Evolutionary conservation across 2,113 vertebrate species (phyloP), one percentile per base, ranked within the genome.

Genomic region (Periophthalmus modestus): DNA sequence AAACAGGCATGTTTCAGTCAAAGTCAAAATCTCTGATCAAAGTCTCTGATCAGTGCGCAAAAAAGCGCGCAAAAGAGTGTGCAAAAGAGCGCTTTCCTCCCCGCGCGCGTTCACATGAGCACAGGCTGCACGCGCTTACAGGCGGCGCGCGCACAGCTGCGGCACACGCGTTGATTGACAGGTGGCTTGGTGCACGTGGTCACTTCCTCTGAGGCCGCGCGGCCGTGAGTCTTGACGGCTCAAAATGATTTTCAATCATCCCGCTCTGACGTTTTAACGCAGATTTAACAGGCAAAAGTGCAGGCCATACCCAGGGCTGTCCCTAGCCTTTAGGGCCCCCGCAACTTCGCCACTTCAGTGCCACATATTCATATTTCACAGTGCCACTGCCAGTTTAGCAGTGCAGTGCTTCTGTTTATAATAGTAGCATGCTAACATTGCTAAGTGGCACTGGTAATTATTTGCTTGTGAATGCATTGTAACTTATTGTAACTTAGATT

Each of bases 1-100:
- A 88, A 77, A 80, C 83, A 39, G 94, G 88, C 94, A 95, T 95
- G 34, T 19, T 4, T 13, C 34, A n/a, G n/a, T n/a, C 18, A 65
- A 43, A 18, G 19, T 10, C 0, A 18, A 67, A n/a, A n/a, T n/a
- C n/a, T n/a, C n/a, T n/a, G 62, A 47, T n/a, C 16, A 39, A 39
- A 43, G 21, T 19, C 14, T 59, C 28, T 54, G 10, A 0, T 46
- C 2, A 24, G 9, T 28, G 0, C 12, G 55, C n/a, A n/a, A n/a
- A n/a, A n/a, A n/a, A n/a, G n/a, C n/a, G n/a, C n/a, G n/a, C n/a
- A 14, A 73, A 34, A 12, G 7, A 10, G 28, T 0, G 52, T 2
- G 21, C 2, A 23, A 13, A 14, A 18, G 71, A 28, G 63, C 16
- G 15, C 23, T 66, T 18, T 14, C 48, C 36, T 23, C 23, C 21